phyloP scores from a whole-genome alignment of 2,888 invertebrate species.

The Sturmia bella region DNA sequence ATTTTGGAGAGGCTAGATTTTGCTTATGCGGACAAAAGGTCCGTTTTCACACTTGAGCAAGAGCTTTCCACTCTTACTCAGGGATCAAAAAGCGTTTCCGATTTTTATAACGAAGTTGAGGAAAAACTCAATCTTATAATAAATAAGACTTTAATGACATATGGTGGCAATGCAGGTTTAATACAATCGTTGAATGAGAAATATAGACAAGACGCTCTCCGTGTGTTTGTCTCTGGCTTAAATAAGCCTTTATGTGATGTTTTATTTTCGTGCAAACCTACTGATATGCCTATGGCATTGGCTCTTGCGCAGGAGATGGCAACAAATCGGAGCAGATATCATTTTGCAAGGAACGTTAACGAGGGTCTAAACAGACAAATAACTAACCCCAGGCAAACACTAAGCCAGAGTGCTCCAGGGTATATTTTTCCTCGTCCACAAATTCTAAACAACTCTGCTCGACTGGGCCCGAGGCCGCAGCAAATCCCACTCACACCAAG shows the following conservation, averaged over 20 bases:
- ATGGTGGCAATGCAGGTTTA: not conserved
- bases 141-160: not conserved
- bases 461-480: not conserved
- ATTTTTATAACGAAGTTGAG: not conserved
- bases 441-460: not conserved
- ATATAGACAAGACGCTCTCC: slow-evolving; percentile 15
- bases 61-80: not conserved
- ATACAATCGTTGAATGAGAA: slow-evolving; percentile 8
- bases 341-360: not conserved
- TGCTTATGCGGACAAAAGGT: slow-evolving; percentile 10
- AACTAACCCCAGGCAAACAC: too few relatives aligned
- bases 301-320: slow-evolving; percentile 11
- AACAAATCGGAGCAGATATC: slow-evolving; percentile 18
- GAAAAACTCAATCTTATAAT: not conserved
- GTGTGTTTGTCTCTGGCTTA: slow-evolving; percentile 2
- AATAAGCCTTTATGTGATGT: slow-evolving; percentile 20
- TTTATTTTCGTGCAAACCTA: slow-evolving; percentile 15
- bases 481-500: not conserved
- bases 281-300: slow-evolving; percentile 23
- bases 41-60: not conserved
- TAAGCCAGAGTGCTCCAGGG: too few relatives aligned
- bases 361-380: not conserved
- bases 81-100: not conserved
- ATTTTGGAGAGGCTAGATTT: not conserved
- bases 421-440: not conserved